A percentile compares a stretch with the other conserved stretches of the same genome.
These are phyloP conservation scores for Butastur rufipennis DNA, from an alignment of 2,113 vertebrate genomes.

Conservation along the genomic window DNA sequence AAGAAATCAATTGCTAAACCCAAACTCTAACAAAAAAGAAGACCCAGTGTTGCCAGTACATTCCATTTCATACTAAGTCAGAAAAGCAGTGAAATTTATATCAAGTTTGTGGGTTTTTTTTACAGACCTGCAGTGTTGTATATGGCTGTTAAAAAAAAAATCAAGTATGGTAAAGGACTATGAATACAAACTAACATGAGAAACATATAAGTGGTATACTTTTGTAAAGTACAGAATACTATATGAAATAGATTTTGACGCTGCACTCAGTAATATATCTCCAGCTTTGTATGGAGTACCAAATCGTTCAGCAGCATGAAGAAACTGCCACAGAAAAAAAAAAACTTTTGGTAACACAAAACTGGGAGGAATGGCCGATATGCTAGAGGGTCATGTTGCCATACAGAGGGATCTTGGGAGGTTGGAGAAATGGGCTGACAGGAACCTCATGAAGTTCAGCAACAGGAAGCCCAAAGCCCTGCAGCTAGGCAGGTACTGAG, in stretches of 20 bases:
- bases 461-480: no score
- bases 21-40: background rate
- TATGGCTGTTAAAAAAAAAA: background rate
- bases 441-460: no score
- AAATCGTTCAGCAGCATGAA: background rate
- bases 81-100: background rate
- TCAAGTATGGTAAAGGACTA: background rate
- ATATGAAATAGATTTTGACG: background rate
- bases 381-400: background rate
- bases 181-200: background rate
- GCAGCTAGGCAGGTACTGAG: no score
- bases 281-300: background rate
- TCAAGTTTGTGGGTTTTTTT: background rate
- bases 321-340: background rate
- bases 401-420: no score
- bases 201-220: background rate
- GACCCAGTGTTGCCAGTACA: background rate
- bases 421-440: no score
- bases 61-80: background rate
- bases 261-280: background rate
- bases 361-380: background rate
- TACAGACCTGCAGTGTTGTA: background rate
- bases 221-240: background rate
- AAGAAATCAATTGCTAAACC: background rate
- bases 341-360: background rate